Evolutionary conservation across 2,113 vertebrate species (phyloP).

Genomic region (Peucedramus taeniatus): DNA sequence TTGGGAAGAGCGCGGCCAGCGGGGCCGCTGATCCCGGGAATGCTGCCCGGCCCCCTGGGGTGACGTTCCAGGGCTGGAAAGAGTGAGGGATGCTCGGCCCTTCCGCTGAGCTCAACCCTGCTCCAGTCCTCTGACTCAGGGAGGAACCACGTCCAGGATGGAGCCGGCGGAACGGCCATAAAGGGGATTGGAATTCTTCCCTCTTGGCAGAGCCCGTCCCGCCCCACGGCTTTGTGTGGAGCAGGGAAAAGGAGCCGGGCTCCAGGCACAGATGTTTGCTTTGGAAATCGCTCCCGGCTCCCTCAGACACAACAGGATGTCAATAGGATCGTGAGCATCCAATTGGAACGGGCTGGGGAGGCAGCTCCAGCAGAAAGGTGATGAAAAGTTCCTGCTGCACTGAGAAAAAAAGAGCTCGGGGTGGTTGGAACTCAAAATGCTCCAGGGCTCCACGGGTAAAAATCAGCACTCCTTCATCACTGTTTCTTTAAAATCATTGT

Average conservation of each 20-base stretch:
- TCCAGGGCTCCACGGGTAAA: not conserved
- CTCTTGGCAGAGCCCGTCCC: not conserved
- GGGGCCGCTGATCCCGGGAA: not conserved
- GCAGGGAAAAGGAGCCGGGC: conserved; percentile 32
- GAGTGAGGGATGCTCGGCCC: not conserved
- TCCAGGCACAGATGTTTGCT: conserved; percentile 42
- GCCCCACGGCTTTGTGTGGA: not conserved
- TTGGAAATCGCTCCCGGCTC: conserved; percentile 35
- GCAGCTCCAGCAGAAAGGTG: conserved; percentile 28
- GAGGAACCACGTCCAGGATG: conserved; percentile 58
- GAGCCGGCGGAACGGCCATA: conserved; percentile 39
- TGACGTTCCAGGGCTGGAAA: not conserved
- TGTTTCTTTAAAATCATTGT: not conserved
- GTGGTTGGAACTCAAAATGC: not conserved
- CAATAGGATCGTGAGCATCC: not conserved
- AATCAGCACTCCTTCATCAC: accelerated
- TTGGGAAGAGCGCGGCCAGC: not conserved
- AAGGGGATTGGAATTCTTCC: conserved; percentile 25
- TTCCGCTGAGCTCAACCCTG: not conserved
- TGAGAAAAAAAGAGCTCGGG: not conserved
- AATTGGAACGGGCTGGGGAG: not conserved
- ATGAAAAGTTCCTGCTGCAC: conserved; percentile 28
- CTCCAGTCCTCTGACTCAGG: conserved; percentile 45
- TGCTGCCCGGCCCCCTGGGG: not conserved
- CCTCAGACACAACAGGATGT: conserved; percentile 71